These are phyloP conservation scores for Choloepus didactylus DNA, from an alignment of 2,797 vertebrate species.

Conservation along the genomic window DNA sequence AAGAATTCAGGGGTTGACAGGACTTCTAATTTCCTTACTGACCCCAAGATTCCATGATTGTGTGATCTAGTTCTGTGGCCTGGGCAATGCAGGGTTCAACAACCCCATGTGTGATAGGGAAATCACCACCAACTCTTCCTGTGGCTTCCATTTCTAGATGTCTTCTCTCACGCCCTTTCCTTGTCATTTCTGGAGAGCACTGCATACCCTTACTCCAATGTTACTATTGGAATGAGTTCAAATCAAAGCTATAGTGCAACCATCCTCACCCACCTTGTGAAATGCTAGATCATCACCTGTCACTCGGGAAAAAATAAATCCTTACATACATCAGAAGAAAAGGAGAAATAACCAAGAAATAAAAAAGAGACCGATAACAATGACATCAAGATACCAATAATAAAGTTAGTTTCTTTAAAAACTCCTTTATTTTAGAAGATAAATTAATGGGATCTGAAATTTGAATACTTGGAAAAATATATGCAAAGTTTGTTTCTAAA, in stretches of 20 bases:
- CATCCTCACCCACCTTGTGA: not conserved
- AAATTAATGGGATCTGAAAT: not conserved
- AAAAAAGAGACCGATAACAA: not conserved
- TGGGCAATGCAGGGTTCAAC: not conserved
- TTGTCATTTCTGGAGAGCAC: not conserved
- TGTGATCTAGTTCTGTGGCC: not conserved
- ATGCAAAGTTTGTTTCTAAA: too few relatives aligned
- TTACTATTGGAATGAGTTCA: not conserved
- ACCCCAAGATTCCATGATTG: not conserved
- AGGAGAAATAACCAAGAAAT: not conserved
- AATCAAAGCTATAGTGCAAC: not conserved
- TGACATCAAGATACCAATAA: not conserved
- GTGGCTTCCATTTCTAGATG: not conserved
- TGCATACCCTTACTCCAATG: not conserved
- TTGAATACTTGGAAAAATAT: not conserved
- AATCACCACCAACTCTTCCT: not conserved
- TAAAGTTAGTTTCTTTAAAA: not conserved
- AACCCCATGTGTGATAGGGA: not conserved
- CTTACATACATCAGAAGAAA: not conserved
- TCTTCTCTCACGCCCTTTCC: not conserved
- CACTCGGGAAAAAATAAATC: not conserved
- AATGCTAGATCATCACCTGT: not conserved
- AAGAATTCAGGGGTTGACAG: not conserved
- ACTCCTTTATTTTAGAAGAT: not conserved
- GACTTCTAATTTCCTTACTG: not conserved